phyloP scores from a whole-genome alignment of 2,113 vertebrate species.

The Aspidoscelis tigris region DNA sequence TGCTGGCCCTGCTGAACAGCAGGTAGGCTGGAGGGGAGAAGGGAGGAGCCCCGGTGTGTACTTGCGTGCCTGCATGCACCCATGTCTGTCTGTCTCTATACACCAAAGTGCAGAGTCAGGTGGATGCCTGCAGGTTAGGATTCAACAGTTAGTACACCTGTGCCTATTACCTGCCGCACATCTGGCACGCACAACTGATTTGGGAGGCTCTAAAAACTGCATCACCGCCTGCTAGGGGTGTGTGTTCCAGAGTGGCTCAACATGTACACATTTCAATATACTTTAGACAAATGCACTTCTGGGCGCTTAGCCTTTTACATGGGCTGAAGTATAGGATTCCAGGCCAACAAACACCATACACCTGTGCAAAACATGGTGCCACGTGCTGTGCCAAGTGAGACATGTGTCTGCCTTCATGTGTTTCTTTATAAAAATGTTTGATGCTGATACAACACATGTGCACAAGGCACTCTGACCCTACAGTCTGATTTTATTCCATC shows the following conservation, averaged over 20 bases:
- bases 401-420: background rate
- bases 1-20: conserved; percentile 95
- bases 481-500: background rate
- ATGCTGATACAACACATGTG: background rate
- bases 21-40: conserved; percentile 79
- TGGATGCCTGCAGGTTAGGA: background rate
- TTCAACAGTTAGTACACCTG: conserved; percentile 17
- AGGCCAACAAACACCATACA: background rate
- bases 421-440: background rate
- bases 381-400: background rate
- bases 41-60: too few relatives aligned
- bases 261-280: too few relatives aligned
- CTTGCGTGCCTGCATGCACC: too few relatives aligned
- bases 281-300: too few relatives aligned
- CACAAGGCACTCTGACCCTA: background rate
- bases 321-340: background rate
- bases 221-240: background rate
- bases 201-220: background rate
- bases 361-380: background rate
- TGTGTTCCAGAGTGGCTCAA: background rate
- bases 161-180: rapidly evolving
- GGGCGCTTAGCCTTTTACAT: background rate
- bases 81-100: too few relatives aligned
- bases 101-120: background rate
- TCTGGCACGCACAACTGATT: too few relatives aligned